Evolutionary conservation across 2,797 vertebrate genomes (phyloP), one percentile per base, ranked within the genome.

Genomic region (Naso thynnoides): DNA sequence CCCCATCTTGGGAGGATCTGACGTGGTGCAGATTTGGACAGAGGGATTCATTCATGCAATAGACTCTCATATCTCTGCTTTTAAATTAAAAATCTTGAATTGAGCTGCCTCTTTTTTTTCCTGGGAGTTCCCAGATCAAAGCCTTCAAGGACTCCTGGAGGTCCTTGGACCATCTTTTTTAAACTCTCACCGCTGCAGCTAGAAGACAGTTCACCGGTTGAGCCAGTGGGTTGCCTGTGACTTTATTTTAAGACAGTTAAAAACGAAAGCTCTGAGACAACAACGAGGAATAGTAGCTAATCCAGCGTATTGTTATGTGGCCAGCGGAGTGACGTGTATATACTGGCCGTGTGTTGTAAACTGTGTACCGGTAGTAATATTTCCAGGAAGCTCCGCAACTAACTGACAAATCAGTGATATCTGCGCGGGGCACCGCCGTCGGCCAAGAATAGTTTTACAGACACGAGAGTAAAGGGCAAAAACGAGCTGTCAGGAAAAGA

Each of bases 91-190:
- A 62, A 64, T n/a, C 56, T 47, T 27, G 2, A 44, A 24, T 6
- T n/a, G 1, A 15, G 36, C 6, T 36, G 36, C 33, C 33, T 13
- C 4, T 33, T 8, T 54, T 11, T 45, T 59, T 18, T 36, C 36
- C 19, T 14, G 27, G 26, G 5, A 14, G 11, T n/a, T 8, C 19
- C 14, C 8, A 47, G 18, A 61, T 21, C 5, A 31, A 48, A 49
- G 11, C 27, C 48, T 75, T 87, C 86, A 90, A 91, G 87, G 89
- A 84, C 87, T 88, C 67, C 59, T 85, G 78, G 86, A 91, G 85
- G 86, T 89, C 82, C 55, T 71, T 64, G 31, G 53, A 84, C 18
- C 39, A 14, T 52, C 63, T 60, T 81, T 84, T 75, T 31, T 45
- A 36, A 70, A 72, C 21, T 82, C n/a, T 55, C 2, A 15, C 0